These are phyloP conservation scores for Netelia fuscicornis DNA, from an alignment of 2,888 invertebrate species.

Conservation along the genomic window DNA sequence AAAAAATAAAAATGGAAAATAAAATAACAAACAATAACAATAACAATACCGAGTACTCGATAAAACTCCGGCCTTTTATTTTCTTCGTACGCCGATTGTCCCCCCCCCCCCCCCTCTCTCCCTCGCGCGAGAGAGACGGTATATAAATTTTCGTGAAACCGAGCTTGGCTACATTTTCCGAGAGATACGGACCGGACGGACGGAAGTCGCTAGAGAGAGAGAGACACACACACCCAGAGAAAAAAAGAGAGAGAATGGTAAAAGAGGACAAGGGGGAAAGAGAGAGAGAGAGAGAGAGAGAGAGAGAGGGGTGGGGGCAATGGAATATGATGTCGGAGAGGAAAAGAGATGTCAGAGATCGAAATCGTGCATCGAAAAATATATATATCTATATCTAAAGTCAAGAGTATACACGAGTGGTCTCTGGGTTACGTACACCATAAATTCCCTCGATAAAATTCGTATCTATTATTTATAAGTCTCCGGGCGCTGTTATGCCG, in stretches of 20 bases:
- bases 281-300: too few relatives aligned
- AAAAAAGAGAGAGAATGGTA: neutral
- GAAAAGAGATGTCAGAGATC: constrained; percentile 57
- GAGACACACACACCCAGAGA: neutral
- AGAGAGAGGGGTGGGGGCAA: neutral
- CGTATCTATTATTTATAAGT: constrained; percentile 66
- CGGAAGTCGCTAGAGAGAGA: neutral
- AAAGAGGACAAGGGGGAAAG: too few relatives aligned
- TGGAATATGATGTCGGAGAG: constrained; percentile 11
- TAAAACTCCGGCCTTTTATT: constrained; percentile 5
- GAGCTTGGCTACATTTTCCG: constrained; percentile 11
- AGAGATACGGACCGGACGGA: neutral
- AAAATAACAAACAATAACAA: neutral
- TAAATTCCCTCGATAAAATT: constrained; percentile 61
- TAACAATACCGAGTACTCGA: constrained; percentile 38
- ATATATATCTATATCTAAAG: constrained; percentile 13
- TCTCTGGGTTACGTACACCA: constrained; percentile 20
- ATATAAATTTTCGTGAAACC: constrained; percentile 15
- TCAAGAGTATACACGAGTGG: constrained; percentile 19
- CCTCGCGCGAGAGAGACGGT: neutral
- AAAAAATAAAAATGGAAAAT: neutral
- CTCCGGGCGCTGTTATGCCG: constrained; percentile 41
- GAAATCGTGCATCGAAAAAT: constrained; percentile 52
- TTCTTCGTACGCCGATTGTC: neutral
- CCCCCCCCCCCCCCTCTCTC: too few relatives aligned